Conservation (phyloP, 2,888 invertebrate species). For the Nemoura dubitans region DNA sequence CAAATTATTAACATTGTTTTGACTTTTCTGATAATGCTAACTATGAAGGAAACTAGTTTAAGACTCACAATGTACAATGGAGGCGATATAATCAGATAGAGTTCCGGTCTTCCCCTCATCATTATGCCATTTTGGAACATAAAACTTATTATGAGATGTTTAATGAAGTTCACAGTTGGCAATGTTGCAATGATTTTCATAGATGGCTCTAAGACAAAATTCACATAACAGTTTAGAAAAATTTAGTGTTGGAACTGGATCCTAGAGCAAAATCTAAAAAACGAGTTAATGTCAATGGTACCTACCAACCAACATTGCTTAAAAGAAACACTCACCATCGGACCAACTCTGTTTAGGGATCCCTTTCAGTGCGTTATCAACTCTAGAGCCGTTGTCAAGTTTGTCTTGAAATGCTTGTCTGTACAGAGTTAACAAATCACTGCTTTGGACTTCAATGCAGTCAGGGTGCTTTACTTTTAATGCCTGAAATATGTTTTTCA, state of each 20-base stretch:
- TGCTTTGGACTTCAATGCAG: slow-evolving; percentile 62
- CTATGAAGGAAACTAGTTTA: slow-evolving; percentile 37
- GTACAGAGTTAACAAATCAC: slow-evolving; percentile 69
- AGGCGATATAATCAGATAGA: slow-evolving; percentile 70
- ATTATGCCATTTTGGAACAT: slow-evolving; percentile 67
- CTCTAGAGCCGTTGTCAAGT: slow-evolving; percentile 65
- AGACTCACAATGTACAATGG: slow-evolving; percentile 68
- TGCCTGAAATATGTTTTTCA: slow-evolving; percentile 56
- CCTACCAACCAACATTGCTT: no score
- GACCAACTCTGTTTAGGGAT: slow-evolving; percentile 62
- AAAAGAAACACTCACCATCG: slow-evolving; percentile 63
- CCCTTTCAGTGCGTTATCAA: slow-evolving; percentile 64
- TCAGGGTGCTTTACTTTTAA: slow-evolving; percentile 60
- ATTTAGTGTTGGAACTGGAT: no score
- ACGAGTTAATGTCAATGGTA: no score
- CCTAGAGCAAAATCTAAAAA: no score
- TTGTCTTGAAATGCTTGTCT: slow-evolving; percentile 68
- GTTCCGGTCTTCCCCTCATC: slow-evolving; percentile 68
- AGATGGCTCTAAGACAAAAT: slow-evolving; percentile 65
- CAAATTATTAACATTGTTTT: background rate
- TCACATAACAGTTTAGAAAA: no score
- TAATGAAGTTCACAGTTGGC: slow-evolving; percentile 68
- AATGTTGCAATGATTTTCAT: slow-evolving; percentile 70
- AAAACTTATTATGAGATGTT: slow-evolving; percentile 68
- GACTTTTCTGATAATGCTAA: no score